Evolutionary conservation across 2,888 invertebrate genomes (phyloP), one percentile per base, ranked within the genome.

Genomic region (Calameuta pallipes): DNA sequence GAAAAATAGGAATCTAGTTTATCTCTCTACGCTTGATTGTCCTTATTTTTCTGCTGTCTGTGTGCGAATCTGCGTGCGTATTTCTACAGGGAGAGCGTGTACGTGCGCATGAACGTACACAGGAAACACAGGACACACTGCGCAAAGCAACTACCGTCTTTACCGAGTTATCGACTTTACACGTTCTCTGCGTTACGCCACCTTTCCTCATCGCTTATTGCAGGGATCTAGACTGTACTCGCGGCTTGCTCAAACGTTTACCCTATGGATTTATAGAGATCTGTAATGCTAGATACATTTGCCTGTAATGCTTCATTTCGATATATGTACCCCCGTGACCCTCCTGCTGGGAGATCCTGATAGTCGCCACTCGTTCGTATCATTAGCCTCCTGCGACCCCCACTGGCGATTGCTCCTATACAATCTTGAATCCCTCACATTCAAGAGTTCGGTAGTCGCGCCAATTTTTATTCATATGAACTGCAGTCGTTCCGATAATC

Each of bases 101-200:
- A 31, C 37, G 75, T 76, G 71, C 71, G 71, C 71, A 71, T 34
- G 71, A 71, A 71, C 33, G 33, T 71, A 33, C 34, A 34, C 56
- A 15, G 56, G 23, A 23, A 56, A 23, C 23, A 56, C 56, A 23
- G 74, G 68, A 56, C 35, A n/a, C 69, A 76, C 77, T 76, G 34
- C 75, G 75, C 75, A 36, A 74, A 85, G 87, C 82, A 85, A 89
- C 85, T 87, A 88, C 89, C 90, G 82, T 87, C 89, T 82, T 90
- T 91, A 90, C 90, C 89, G 91, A 90, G 90, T 91, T 91, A 90
- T 90, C 90, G 90, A 90, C 91, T 88, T 88, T 87, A 77, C 79
- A 76, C 76, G 80, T 73, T 74, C 75, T 75, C 75, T 75, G 77
- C 79, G 75, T 77, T 80, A 81, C 79, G 83, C 82, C 82, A 81